Percentiles rank a stretch among this genome's conserved stretches.
Conservation (phyloP, 2,888 invertebrate species). For the Pediacus dermestoides region DNA sequence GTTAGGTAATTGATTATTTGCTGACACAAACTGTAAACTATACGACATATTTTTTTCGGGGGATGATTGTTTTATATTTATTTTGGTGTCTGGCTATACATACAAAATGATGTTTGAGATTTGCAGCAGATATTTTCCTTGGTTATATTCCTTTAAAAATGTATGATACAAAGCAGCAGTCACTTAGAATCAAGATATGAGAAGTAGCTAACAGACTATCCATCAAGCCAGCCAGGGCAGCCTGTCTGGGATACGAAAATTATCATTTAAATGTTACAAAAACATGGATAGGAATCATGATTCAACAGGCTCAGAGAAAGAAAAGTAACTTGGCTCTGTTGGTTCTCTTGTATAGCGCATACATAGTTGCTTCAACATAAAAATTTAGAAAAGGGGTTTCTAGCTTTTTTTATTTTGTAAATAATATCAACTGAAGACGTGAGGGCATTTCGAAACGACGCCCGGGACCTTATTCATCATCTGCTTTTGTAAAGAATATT, state of each 20-base stretch:
- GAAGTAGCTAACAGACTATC: conserved; percentile 23
- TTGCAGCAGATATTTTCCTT: conserved; percentile 2
- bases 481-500: conserved; percentile 34
- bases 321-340: conserved; percentile 11
- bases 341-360: conserved; percentile 18
- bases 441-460: conserved; percentile 32
- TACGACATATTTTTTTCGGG: too few relatives aligned
- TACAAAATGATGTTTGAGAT: not conserved
- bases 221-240: conserved; percentile 23
- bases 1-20: too few relatives aligned
- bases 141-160: conserved; percentile 2
- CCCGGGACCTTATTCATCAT: conserved; percentile 35
- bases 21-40: too few relatives aligned
- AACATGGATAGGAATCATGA: conserved; percentile 33
- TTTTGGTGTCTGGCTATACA: too few relatives aligned
- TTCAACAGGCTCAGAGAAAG: conserved; percentile 29
- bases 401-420: conserved; percentile 29
- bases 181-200: conserved; percentile 29
- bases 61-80: too few relatives aligned
- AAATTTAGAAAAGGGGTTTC: conserved; percentile 28
- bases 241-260: conserved; percentile 35
- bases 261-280: conserved; percentile 44
- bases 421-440: conserved; percentile 34
- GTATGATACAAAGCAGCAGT: conserved; percentile 13
- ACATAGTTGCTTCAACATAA: conserved; percentile 13